These are phyloP conservation scores for Melinaea marsaeus DNA, from an alignment of 2,888 invertebrate species.

Conservation along the genomic window DNA sequence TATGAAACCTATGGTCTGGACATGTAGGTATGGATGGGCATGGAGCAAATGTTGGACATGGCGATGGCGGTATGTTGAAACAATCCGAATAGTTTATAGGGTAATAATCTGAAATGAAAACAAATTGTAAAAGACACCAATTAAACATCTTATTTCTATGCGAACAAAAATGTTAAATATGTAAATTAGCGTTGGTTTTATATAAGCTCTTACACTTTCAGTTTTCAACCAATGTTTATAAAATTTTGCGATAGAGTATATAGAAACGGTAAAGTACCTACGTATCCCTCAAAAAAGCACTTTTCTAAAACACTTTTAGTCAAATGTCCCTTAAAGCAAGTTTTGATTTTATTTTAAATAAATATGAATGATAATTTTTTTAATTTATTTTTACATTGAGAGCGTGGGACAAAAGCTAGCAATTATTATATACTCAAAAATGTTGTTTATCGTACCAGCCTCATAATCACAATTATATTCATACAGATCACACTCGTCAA, in stretches of 20 bases:
- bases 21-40: slow-evolving; percentile 40
- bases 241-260: no score
- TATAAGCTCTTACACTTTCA: no score
- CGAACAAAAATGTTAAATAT: no score
- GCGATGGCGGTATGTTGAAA: slow-evolving; percentile 33
- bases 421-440: background rate
- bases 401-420: background rate
- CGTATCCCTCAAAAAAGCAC: no score
- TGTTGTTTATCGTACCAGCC: slow-evolving; percentile 35
- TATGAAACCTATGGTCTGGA: slow-evolving; percentile 35
- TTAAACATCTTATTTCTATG: background rate
- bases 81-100: slow-evolving; percentile 47
- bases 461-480: slow-evolving; percentile 58
- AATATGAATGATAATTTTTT: no score
- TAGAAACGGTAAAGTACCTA: no score
- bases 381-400: background rate
- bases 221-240: no score
- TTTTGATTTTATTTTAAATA: no score
- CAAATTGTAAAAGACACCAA: background rate
- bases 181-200: no score
- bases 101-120: slow-evolving; percentile 42
- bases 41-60: slow-evolving; percentile 34
- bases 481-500: slow-evolving; percentile 56
- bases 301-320: no score
- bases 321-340: no score